Evolutionary conservation across 2,113 vertebrate species (phyloP).

Genomic region (Channa argus): DNA sequence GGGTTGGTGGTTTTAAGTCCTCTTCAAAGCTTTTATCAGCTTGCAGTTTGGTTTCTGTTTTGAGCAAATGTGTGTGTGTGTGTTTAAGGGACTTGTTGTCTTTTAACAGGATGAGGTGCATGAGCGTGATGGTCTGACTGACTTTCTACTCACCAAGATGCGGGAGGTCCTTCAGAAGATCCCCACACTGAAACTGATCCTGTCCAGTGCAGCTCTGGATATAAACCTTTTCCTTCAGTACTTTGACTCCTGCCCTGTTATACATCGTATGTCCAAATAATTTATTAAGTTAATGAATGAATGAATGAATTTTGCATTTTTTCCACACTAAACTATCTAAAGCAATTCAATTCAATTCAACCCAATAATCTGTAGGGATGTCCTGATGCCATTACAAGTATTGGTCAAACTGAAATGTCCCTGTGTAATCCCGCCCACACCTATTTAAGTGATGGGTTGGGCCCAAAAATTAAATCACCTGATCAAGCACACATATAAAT

Average conservation of each 20-base stretch:
- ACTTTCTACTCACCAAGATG: slow-evolving; percentile 95
- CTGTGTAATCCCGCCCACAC: too few species aligned
- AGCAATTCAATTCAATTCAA: too few species aligned
- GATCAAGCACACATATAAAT: too few species aligned
- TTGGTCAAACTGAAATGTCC: too few species aligned
- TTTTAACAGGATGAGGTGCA: slow-evolving; percentile 93
- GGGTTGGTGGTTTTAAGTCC: not conserved
- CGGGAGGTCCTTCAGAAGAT: slow-evolving; percentile 89
- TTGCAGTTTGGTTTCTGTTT: not conserved
- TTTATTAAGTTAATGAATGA: not conserved
- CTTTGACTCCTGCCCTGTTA: slow-evolving; percentile 92
- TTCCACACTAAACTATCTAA: too few species aligned
- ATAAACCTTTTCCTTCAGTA: slow-evolving; percentile 90
- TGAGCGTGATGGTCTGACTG: slow-evolving; percentile 94
- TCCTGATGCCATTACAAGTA: too few species aligned
- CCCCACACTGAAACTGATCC: slow-evolving; percentile 88
- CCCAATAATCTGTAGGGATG: too few species aligned
- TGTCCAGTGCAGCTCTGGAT: slow-evolving; percentile 94
- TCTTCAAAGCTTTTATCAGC: not conserved
- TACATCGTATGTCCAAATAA: slow-evolving; percentile 86
- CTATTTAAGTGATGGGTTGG: too few species aligned
- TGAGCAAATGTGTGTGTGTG: not conserved
- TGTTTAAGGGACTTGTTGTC: not conserved
- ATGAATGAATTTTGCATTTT: too few species aligned
- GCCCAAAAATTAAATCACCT: too few species aligned